Conservation (phyloP, 2,797 vertebrate species). For the Scomberomorus guttatus region DNA sequence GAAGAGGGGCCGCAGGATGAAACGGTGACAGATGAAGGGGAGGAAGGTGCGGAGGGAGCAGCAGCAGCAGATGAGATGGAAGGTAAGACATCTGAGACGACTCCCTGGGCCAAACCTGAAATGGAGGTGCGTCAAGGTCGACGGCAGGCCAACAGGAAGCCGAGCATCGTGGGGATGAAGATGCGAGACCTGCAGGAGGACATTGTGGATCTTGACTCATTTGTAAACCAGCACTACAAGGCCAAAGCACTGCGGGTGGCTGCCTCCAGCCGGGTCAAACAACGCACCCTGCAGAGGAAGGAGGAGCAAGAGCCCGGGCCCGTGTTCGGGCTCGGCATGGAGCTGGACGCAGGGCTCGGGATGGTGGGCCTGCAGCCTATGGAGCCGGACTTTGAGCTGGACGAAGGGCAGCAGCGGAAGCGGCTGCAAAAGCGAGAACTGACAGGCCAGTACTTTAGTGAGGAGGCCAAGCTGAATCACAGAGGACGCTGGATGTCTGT, state of each 20-base stretch:
- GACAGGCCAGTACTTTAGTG: constrained; percentile 60
- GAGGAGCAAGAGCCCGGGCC: constrained; percentile 68
- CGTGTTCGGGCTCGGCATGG: constrained; percentile 55
- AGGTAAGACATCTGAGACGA: constrained; percentile 34
- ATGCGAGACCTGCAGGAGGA: constrained; percentile 77
- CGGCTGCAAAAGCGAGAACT: constrained; percentile 78
- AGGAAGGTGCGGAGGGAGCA: constrained; percentile 49
- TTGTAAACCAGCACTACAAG: constrained; percentile 86
- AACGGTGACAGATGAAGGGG: constrained; percentile 27
- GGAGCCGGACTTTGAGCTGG: constrained; percentile 48
- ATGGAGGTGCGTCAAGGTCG: constrained; percentile 15
- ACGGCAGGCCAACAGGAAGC: constrained; percentile 52
- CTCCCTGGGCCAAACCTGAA: constrained; percentile 55
- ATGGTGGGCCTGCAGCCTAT: constrained; percentile 70
- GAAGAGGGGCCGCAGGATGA: constrained; percentile 52
- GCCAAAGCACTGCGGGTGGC: constrained; percentile 80
- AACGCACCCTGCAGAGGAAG: constrained; percentile 78
- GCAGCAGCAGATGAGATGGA: constrained; percentile 40
- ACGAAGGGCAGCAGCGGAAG: constrained; percentile 47
- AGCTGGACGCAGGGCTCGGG: constrained; percentile 68
- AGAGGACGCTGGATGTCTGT: constrained; percentile 86
- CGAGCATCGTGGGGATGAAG: constrained; percentile 84
- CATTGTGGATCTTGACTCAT: constrained; percentile 91
- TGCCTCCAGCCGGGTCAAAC: constrained; percentile 67
- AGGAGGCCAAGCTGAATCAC: constrained; percentile 41